Evolutionary conservation across 2,888 invertebrate genomes (phyloP), one percentile per base, ranked within the genome.

Genomic region (Mycalesis mineus): DNA sequence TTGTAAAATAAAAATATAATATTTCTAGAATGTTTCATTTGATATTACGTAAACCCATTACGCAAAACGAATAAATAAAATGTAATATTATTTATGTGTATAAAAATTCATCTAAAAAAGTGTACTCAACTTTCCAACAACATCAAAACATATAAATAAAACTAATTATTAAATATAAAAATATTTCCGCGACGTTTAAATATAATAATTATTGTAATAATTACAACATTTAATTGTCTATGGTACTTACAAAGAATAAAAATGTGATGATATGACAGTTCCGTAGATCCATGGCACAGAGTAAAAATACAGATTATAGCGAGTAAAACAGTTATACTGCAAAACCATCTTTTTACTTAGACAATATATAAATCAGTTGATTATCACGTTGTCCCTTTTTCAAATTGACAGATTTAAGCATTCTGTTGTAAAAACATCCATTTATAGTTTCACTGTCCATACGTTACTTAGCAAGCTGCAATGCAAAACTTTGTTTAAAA

Each of bases 401-500:
- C 5, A 22, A 22, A 22, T 2, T 22, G 22, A 22, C 22, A 22
- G 22, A 22, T 22, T 22, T 22, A 22, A 22, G 5, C 22, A 22
- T 22, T 22, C 3, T 5, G 3, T 22, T 22, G 3, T 5, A 22
- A 22, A 22, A 22, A 22, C 5, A 22, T 22, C 22, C 22, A 2
- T 22, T 22, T 22, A 22, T 5, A 22, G 22, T 22, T 4, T 4
- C 3, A 22, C 5, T 22, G 22, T 22, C 2, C 2, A 22, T 22
- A 22, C 22, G 5, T 5, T 22, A 2, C 22, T 22, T 5, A 22
- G 5, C 5, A 22, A 22, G 5, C n/a, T 4, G 5, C 5, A 42
- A 51, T 53, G 52, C 33, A 37, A 60, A 58, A 58, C 11, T 5
- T 36, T 36, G 36, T 36, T 2, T 36, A 33, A 33, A 33, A n/a